Base-by-base conservation (phyloP, 53 echinoderm and acorn worm genomes). In the Holothuria leucospilota region DNA sequence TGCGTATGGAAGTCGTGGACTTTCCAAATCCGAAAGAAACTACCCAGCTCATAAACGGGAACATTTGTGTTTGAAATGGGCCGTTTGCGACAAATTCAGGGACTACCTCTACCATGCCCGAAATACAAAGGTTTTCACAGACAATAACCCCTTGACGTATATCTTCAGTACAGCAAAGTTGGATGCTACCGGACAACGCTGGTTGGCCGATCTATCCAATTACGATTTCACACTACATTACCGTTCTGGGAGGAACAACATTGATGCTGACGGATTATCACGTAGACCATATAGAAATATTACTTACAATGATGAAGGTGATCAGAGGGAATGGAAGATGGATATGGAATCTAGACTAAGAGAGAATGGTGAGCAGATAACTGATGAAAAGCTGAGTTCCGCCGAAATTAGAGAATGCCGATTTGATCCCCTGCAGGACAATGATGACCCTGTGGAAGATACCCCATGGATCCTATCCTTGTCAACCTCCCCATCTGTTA, bases 21-120 rank as follows among this genome's bases (percentile, higher is more conserved):
- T 93, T 15, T 73, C 78, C 20, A 75, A 77, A 30, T 72, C 89
- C 39, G 93, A 93, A 49, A 81, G 87, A 14, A 93, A 93, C 62
- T 93, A 93, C 59, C 85, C 91, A 26, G 91, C 91, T 9, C 84
- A 92, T 34, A 92, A 92, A 49, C 70, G 88, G 23, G 87, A 91
- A 49, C 88, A 63, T 62, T 61, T 91, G 5, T 74, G 84, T 0
- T 70, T 91, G 41, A 91, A 91, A 21, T 91, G 91, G 88, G 78
- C 86, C 0, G 60, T 90, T 0, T 74, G 86, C 11, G 93, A 93
- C 5, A 69, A 85, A 39, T 93, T 93, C 63, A 84, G 69, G 27
- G 88, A 90, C 53, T 93, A 90, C 74, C 85, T 93, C 34, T 92
- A 92, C 51, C 25, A 68, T 28, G 87, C 84, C 12, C 74, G 41